Evolutionary conservation across 2,888 invertebrate species (phyloP).

Genomic region (Rambutsinella grinnellia): DNA sequence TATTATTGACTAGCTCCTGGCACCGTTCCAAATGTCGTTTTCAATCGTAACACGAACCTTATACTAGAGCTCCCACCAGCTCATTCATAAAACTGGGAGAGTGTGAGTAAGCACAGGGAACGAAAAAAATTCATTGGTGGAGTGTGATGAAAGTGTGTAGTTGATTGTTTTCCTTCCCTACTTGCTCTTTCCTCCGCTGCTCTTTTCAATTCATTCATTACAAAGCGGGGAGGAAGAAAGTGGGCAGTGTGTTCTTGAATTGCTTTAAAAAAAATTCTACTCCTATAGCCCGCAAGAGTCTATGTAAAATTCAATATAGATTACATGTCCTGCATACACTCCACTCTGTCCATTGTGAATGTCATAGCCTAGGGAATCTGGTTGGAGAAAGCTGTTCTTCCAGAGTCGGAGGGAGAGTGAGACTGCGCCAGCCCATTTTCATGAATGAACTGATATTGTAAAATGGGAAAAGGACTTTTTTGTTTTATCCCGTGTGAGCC

Average conservation of each 20-base stretch:
- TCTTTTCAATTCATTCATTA: conserved; percentile 37
- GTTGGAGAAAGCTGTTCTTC: no score
- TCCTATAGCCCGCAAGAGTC: no score
- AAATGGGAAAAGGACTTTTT: conserved; percentile 23
- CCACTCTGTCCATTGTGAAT: no score
- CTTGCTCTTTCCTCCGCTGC: conserved; percentile 5
- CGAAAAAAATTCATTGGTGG: conserved; percentile 23
- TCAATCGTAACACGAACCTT: conserved; percentile 28
- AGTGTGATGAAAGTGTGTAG: conserved; percentile 24
- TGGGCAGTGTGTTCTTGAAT: no score
- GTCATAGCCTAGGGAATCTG: no score
- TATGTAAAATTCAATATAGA: no score
- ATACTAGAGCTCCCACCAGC: not conserved
- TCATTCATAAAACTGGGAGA: conserved; percentile 37
- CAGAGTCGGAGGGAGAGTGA: conserved; percentile 20
- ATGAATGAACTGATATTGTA: conserved; percentile 41
- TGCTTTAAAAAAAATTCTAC: no score
- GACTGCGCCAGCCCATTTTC: conserved; percentile 43
- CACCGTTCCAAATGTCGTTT: conserved; percentile 44
- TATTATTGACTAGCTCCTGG: conserved; percentile 47
- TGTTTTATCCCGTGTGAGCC: conserved; percentile 23
- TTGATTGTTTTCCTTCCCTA: conserved; percentile 30
- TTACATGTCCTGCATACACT: no score
- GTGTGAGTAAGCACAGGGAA: not conserved
- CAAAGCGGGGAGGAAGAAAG: no score